Base-by-base conservation (phyloP, 1,140 invertebrate species). In the Diploscapter pachys region DNA sequence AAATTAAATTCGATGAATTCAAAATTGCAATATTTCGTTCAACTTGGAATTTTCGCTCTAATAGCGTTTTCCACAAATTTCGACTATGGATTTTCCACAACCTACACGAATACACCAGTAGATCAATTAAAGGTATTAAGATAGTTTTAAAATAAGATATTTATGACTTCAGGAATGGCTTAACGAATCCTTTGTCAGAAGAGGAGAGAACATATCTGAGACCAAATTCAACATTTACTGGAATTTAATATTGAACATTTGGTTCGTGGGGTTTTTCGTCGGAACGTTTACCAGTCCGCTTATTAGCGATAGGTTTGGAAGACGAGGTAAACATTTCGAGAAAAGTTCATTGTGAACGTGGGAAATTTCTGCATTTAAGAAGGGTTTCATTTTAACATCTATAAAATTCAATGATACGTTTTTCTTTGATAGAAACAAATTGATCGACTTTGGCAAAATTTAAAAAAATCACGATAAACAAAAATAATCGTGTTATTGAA, bases 61-160 rank as follows among this genome's bases (percentile, higher is more conserved):
- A 63, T 75, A 31, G 53, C 73, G 3, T 69, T 75, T 0, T 56
- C 73, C 13, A 54, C 64, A 49, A 80, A 80, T 59, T 80, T 80
- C 53, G 55, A 74, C 51, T 80, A 76, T 64, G 78, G 72, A 48
- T 80, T 71, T 56, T 74, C 79, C 8, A 76, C 57, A 13, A 72
- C 77, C 3, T 80, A 71, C 67, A 52, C 81, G 5, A 80, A 80
- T 63, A 72, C 80, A 4, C 72, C 80, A 2, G 73, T 80, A 5
- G 52, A 70, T 61, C 6, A 67, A 61, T 80, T 80, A 54, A 79
- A 80, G 66, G 61, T 75, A 51, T 31, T 31, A 31, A 31, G 48
- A 4, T 4, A n/a, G 51, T 3, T 8, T 50, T 9, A 13, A 3
- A 13, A 4, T 66, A 65, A 13, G 13, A 5, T 51, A 2, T 55